These are phyloP conservation scores for Dryococelus australis DNA, from an alignment of 2,888 invertebrate species.

Conservation along the genomic window DNA sequence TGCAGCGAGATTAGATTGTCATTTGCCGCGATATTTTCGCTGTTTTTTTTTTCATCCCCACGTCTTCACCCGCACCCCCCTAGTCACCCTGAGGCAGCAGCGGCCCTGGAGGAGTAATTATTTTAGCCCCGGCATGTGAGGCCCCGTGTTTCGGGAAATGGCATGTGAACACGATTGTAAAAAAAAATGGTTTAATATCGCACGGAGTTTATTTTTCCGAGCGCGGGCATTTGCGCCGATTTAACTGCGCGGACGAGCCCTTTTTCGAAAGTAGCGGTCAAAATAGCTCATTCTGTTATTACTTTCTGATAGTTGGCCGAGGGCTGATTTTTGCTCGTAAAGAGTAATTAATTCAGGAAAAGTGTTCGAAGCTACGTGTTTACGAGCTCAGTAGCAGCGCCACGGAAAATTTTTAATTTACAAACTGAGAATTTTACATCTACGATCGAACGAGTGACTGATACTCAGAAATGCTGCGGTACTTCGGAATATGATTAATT, in stretches of 20 bases:
- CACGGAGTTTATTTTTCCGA: not conserved
- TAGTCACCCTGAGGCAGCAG: not conserved
- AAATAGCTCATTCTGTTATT: not conserved
- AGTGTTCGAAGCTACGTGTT: not conserved
- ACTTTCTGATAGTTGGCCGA: not conserved
- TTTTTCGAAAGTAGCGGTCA: not conserved
- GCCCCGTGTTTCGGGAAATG: not conserved
- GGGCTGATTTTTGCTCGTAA: not conserved
- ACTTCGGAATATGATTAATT: too few relatives aligned
- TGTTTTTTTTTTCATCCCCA: not conserved
- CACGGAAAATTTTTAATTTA: too few relatives aligned
- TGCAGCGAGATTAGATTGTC: not conserved
- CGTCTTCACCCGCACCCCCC: not conserved
- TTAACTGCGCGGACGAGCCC: not conserved
- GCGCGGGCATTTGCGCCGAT: not conserved
- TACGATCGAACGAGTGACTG: too few relatives aligned
- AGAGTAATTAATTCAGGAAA: not conserved
- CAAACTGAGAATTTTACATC: too few relatives aligned
- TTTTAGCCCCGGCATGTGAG: not conserved
- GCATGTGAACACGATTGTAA: not conserved
- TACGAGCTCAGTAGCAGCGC: not conserved
- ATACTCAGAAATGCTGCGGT: too few relatives aligned
- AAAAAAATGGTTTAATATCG: constrained; percentile 3
- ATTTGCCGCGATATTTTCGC: not conserved
- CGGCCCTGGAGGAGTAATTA: not conserved